Conservation (phyloP, 1,140 invertebrate genomes). For the Orius insidiosus region DNA sequence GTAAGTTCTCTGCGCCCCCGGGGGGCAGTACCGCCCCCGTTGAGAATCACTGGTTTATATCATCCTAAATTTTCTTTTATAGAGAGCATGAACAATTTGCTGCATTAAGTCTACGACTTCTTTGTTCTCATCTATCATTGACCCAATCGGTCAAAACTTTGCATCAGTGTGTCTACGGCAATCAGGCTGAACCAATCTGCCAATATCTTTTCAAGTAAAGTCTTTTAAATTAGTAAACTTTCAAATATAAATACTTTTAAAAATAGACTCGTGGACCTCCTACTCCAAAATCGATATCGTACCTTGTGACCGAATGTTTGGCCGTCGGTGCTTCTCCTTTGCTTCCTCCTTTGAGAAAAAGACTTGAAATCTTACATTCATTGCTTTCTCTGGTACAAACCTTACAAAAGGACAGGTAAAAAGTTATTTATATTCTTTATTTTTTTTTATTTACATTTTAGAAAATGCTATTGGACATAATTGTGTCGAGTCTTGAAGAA, state of each 20-base stretch:
- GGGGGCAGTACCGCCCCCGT: too few relatives aligned
- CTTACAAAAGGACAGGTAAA: constrained; percentile 39
- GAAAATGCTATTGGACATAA: constrained; percentile 40
- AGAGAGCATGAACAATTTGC: constrained; percentile 43
- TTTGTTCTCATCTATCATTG: constrained; percentile 40
- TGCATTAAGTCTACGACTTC: constrained; percentile 34
- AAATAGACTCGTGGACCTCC: constrained; percentile 38
- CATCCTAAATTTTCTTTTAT: constrained; percentile 14
- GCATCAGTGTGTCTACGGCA: constrained; percentile 29
- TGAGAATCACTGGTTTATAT: too few relatives aligned
- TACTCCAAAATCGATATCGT: constrained; percentile 33
- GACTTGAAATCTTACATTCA: constrained; percentile 38
- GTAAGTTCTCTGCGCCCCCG: too few relatives aligned
- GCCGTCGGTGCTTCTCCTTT: constrained; percentile 38
- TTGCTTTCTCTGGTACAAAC: constrained; percentile 36
- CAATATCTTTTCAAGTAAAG: constrained; percentile 34
- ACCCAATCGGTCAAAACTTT: constrained; percentile 32
- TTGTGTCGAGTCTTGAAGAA: constrained; percentile 42
- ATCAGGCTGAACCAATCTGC: constrained; percentile 34
- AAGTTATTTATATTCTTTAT: not conserved
- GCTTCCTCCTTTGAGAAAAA: constrained; percentile 37
- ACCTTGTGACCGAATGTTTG: constrained; percentile 36
- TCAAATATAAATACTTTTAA: not conserved
- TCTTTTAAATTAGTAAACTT: not conserved
- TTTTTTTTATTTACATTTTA: constrained; percentile 17